Conservation (phyloP, 2,797 vertebrate species). For the Austrolebias charrua region DNA sequence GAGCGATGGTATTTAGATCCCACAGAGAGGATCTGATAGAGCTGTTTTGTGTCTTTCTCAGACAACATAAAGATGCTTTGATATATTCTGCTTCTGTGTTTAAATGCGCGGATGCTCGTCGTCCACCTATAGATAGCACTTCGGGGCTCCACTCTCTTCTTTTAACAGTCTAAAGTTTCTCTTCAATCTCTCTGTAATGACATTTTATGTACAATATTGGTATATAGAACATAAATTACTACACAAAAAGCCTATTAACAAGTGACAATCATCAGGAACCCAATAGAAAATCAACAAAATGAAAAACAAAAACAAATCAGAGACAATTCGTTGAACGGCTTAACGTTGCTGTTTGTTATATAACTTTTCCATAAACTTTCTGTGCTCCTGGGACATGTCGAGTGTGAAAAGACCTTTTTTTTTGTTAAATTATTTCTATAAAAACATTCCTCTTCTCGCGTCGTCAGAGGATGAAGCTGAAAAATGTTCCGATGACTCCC, state of each 20-base stretch:
- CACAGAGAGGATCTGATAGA: slow-evolving; percentile 62
- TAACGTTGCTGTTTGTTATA: slow-evolving; percentile 68
- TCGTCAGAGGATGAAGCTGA: slow-evolving; percentile 47
- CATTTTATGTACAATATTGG: slow-evolving; percentile 86
- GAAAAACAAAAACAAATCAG: slow-evolving; percentile 47
- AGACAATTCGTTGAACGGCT: slow-evolving; percentile 68
- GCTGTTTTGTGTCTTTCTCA: slow-evolving; percentile 62
- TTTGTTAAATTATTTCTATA: slow-evolving; percentile 24
- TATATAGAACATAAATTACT: slow-evolving; percentile 88
- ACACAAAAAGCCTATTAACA: slow-evolving; percentile 82
- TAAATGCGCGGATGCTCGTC: no score
- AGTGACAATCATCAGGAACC: slow-evolving; percentile 73
- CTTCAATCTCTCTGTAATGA: slow-evolving; percentile 76
- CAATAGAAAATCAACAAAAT: slow-evolving; percentile 64
- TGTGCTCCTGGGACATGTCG: slow-evolving; percentile 74
- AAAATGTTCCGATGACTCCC: slow-evolving; percentile 59
- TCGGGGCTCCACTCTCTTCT: slow-evolving; percentile 69
- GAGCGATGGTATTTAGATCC: slow-evolving; percentile 11
- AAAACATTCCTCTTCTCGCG: slow-evolving; percentile 42
- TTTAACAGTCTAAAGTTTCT: slow-evolving; percentile 81
- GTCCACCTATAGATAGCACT: slow-evolving; percentile 72
- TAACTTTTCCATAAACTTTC: slow-evolving; percentile 73
- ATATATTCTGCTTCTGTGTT: slow-evolving; percentile 65
- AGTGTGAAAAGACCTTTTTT: slow-evolving; percentile 52
- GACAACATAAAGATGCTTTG: slow-evolving; percentile 72